Percentiles rank a stretch among this genome's conserved stretches.
phyloP scores from a whole-genome alignment of 2,113 vertebrate genomes.

The Embiotoca jacksoni region DNA sequence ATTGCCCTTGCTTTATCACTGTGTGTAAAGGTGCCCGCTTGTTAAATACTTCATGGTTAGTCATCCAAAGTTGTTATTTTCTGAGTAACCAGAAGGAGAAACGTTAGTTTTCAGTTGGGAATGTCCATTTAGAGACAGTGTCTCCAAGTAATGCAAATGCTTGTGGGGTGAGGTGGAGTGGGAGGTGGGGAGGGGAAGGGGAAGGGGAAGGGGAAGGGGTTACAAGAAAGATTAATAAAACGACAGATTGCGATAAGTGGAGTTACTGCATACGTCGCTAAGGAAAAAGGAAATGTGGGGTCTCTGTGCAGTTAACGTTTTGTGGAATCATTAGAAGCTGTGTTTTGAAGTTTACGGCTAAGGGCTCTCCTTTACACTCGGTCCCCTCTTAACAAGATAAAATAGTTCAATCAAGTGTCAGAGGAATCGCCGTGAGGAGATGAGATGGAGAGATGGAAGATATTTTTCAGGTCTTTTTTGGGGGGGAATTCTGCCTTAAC shows the following conservation, averaged over 20 bases:
- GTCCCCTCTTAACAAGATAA: conserved; percentile 67
- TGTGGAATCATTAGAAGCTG: conserved; percentile 38
- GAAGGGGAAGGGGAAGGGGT: neutral
- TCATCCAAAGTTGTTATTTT: conserved; percentile 1
- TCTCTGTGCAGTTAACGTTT: conserved; percentile 28
- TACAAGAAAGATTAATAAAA: conserved; percentile 15
- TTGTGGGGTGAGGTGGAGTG: neutral
- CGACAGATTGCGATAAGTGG: conserved; percentile 31
- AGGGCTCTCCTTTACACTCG: conserved; percentile 58
- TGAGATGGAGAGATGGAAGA: conserved; percentile 32
- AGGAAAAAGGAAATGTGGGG: conserved; percentile 29
- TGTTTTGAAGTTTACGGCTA: conserved; percentile 62
- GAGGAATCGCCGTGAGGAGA: conserved; percentile 54
- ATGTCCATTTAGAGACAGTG: conserved; percentile 27
- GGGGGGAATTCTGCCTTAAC: conserved; percentile 47
- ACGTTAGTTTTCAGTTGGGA: neutral
- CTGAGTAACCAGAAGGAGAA: neutral
- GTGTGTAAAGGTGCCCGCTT: conserved; percentile 5
- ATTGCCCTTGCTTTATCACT: neutral
- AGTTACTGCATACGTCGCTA: neutral
- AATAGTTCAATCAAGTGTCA: conserved; percentile 71
- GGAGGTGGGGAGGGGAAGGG: neutral
- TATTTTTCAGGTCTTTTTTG: conserved; percentile 57
- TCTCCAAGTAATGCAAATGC: conserved; percentile 20
- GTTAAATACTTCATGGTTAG: conserved; percentile 6